Evolutionary conservation across 2,888 invertebrate genomes (phyloP).

Genomic region (Phortica magna): DNA sequence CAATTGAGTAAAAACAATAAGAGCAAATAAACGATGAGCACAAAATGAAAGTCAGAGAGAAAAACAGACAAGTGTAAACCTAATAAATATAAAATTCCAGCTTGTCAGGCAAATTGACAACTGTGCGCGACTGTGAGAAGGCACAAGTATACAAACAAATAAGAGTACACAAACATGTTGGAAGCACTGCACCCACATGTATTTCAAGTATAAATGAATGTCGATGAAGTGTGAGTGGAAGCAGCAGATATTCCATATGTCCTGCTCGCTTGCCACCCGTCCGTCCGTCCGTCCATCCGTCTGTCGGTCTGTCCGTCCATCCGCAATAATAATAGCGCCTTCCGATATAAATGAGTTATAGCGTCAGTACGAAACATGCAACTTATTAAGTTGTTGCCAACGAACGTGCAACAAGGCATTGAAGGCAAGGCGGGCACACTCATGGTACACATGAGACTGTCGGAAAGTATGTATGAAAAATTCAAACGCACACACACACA

Average conservation of each 20-base stretch:
- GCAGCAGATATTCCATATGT: no score
- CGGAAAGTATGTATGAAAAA: no score
- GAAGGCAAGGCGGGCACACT: slow-evolving; percentile 26
- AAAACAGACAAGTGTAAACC: neutral
- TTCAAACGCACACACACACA: no score
- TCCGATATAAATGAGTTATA: slow-evolving; percentile 40
- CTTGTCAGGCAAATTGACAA: slow-evolving; percentile 41
- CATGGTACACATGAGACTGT: neutral
- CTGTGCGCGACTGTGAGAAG: neutral
- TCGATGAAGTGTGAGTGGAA: neutral
- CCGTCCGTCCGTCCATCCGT: neutral
- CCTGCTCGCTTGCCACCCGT: no score
- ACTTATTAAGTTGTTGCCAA: slow-evolving; percentile 38
- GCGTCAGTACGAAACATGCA: slow-evolving; percentile 26
- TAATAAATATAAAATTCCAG: slow-evolving; percentile 37
- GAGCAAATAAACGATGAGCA: neutral
- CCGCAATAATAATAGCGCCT: slow-evolving; percentile 27
- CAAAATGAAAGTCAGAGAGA: neutral
- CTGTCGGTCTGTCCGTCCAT: neutral
- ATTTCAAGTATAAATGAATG: neutral
- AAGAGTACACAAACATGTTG: neutral
- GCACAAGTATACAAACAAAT: neutral
- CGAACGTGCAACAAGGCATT: slow-evolving; percentile 13
- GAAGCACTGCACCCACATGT: neutral
- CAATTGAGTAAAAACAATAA: slow-evolving; percentile 7